Percentiles rank a stretch among this genome's conserved stretches.
phyloP scores from a whole-genome alignment of 2,113 vertebrate genomes.

The Dryoscopus gambensis region DNA sequence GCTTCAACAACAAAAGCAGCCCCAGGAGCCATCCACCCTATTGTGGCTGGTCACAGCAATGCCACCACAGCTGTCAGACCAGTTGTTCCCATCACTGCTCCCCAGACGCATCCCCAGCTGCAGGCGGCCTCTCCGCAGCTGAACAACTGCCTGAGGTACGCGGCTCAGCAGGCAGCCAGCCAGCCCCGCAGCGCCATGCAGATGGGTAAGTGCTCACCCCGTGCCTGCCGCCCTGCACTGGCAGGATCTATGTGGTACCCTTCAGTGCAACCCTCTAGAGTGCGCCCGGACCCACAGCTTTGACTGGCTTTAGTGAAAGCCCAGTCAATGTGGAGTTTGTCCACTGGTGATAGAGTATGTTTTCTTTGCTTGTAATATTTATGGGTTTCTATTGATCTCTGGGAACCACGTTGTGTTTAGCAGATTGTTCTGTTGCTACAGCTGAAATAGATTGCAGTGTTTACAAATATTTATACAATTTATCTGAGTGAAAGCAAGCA shows the following conservation, averaged over 20 bases:
- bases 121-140: slow-evolving; percentile 77
- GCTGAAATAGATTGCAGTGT: slow-evolving; percentile 46
- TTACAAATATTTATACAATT: slow-evolving; percentile 62
- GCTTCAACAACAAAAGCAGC: slow-evolving; percentile 71
- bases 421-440: slow-evolving; percentile 40
- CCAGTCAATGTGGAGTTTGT: not conserved
- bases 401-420: slow-evolving; percentile 35
- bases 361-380: slow-evolving; percentile 28
- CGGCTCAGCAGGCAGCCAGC: slow-evolving; percentile 75
- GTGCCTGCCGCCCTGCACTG: not conserved
- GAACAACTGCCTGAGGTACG: slow-evolving; percentile 82
- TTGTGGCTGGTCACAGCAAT: slow-evolving; percentile 68
- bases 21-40: slow-evolving; percentile 72
- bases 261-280: not conserved
- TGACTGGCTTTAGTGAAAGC: not conserved
- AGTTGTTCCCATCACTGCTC: slow-evolving; percentile 70
- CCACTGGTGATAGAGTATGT: not conserved
- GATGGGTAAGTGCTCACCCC: slow-evolving; percentile 73
- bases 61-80: slow-evolving; percentile 71
- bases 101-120: slow-evolving; percentile 73
- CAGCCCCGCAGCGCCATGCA: slow-evolving; percentile 80
- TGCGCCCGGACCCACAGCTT: fast-evolving
- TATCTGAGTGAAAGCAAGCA: slow-evolving; percentile 31
- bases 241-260: not conserved
- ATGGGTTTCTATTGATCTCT: slow-evolving; percentile 41